phyloP scores from a whole-genome alignment of 2,113 vertebrate species.

The Octodon degus region DNA sequence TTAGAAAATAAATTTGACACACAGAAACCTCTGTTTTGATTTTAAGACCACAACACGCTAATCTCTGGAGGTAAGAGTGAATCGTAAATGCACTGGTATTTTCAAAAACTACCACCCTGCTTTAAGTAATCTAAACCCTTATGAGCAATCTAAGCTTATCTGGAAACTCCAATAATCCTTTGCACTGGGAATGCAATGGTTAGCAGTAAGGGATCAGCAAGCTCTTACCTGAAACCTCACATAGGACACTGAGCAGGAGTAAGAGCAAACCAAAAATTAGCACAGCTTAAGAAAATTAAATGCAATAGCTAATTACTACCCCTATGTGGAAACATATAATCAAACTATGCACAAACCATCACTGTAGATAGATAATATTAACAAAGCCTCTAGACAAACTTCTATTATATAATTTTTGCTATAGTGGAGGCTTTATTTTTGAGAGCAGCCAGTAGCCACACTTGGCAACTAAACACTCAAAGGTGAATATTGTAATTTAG shows the following conservation, averaged over 20 bases:
- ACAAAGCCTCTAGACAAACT: background rate
- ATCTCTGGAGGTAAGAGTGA: background rate
- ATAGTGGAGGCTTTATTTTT: background rate
- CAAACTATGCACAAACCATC: background rate
- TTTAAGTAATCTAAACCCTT: background rate
- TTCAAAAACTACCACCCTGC: background rate
- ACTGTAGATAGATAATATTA: background rate
- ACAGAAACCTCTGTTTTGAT: background rate
- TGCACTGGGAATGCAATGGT: background rate
- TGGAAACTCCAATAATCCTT: background rate
- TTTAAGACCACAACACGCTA: background rate
- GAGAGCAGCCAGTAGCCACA: background rate
- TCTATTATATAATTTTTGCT: background rate
- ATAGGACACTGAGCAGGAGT: background rate
- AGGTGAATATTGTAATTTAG: background rate
- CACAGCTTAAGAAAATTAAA: background rate
- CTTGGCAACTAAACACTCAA: background rate
- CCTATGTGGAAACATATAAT: background rate
- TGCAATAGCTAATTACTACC: background rate
- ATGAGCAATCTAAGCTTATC: background rate
- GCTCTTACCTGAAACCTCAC: background rate
- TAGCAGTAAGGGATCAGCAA: background rate
- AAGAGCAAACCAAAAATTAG: background rate
- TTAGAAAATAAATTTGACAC: background rate
- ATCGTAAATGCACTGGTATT: background rate